Conservation (phyloP, 2,888 invertebrate genomes). For the Lycia hirtaria region DNA sequence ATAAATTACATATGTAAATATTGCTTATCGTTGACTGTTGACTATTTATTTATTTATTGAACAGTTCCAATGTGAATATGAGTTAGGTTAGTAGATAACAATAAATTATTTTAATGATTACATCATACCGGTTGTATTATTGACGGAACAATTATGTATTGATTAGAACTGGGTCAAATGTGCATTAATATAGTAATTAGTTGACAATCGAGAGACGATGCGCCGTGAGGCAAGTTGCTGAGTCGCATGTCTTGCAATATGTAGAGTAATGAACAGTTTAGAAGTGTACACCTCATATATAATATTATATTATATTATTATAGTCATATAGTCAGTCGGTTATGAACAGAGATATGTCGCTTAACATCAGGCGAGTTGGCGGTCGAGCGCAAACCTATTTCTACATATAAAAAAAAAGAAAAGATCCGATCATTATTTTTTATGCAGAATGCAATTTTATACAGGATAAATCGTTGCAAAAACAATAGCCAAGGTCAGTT, state of each 20-base stretch:
- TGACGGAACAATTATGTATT: conserved; percentile 36
- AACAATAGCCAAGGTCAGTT: too few species aligned
- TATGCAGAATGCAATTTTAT: too few species aligned
- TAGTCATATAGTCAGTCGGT: too few species aligned
- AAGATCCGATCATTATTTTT: too few species aligned
- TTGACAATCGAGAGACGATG: conserved; percentile 29
- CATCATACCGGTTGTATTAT: conserved; percentile 27
- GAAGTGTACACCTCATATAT: conserved; percentile 4
- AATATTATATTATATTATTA: background rate
- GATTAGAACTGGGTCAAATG: conserved; percentile 41
- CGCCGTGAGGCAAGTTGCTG: conserved; percentile 28
- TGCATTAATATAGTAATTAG: conserved; percentile 34
- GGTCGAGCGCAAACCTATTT: too few species aligned
- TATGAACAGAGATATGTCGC: too few species aligned
- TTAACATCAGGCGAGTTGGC: too few species aligned
- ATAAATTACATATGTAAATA: conserved; percentile 37
- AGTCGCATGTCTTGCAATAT: conserved; percentile 14
- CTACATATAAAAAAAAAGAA: too few species aligned
- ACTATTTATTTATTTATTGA: conserved; percentile 34
- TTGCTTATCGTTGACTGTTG: conserved; percentile 8
- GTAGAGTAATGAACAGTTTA: conserved; percentile 15
- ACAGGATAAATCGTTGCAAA: too few species aligned
- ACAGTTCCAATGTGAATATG: conserved; percentile 23
- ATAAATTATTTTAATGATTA: conserved; percentile 31
- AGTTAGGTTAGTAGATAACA: conserved; percentile 15